Evolutionary conservation across 2,888 invertebrate species (phyloP), one percentile per base, ranked within the genome.

Genomic region (Branchinecta sandiegonensis): DNA sequence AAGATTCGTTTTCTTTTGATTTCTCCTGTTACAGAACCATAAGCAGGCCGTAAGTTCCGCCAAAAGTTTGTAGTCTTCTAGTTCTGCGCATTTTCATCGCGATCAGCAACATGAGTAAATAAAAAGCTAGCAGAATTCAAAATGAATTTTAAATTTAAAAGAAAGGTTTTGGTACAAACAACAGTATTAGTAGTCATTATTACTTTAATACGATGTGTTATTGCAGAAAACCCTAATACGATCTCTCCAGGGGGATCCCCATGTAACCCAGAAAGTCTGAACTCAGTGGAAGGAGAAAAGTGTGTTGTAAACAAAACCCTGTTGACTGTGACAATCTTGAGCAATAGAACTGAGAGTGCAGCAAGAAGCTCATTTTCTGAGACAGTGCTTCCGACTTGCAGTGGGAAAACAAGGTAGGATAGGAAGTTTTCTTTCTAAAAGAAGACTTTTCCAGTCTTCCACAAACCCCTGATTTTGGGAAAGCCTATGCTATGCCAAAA

Each of bases 251-350:
- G 56, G n/a, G 56, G 56, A 1, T 56, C 56, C 17, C 56, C 56
- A 8, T 56, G 56, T 56, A 56, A 17, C 17, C 56, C 56, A 14
- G 56, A 56, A 1, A 56, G 17, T 56, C 56, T 56, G 1, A 56
- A 56, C 17, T 56, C 56, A 14, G 56, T 56, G 56, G 56, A 56
- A 14, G 56, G 56, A 10, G 56, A 56, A 56, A 56, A 56, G 17
- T 56, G 56, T 56, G 56, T 56, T 56, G 56, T 56, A 56, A 56
- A 56, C 17, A 56, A 56, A 56, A 56, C 56, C 17, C 56, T 56
- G 56, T 17, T 56, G 56, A 56, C 56, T 14, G 56, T 56, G 8
- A 56, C 56, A 14, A 56, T 56, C 17, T 56, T 56, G 56, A 56
- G 14, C 8, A 56, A 56, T 17, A 56, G 10, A 17, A 56, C 56